Evolutionary conservation across 1,140 invertebrate genomes (phyloP).

Genomic region (Neodiprion fabricii): DNA sequence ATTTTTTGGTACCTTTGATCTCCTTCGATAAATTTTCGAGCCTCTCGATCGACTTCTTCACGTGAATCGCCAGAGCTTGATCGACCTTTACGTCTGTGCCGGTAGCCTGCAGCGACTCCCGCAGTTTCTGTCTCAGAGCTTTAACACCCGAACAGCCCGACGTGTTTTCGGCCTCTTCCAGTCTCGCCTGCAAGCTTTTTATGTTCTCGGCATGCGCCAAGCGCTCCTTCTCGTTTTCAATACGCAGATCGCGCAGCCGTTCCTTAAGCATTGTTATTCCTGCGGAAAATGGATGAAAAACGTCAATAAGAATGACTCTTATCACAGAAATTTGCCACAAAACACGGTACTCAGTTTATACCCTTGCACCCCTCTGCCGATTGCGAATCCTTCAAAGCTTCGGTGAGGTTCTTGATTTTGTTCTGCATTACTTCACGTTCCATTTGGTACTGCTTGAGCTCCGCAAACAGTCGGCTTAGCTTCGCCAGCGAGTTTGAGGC

Average conservation of each 20-base stretch:
- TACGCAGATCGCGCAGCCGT: neutral
- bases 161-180: slow-evolving; percentile 14
- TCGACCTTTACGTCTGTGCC: slow-evolving; percentile 30
- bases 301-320: neutral
- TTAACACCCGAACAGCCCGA: neutral
- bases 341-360: neutral
- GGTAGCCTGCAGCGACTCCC: slow-evolving; percentile 20
- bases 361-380: neutral
- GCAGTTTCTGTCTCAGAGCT: neutral
- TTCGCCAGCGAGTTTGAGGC: neutral
- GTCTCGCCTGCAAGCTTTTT: neutral
- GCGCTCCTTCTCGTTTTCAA: slow-evolving; percentile 16
- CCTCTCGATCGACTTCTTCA: slow-evolving; percentile 31
- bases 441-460: slow-evolving; percentile 17
- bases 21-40: slow-evolving; percentile 25
- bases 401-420: slow-evolving; percentile 13
- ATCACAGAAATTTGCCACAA: neutral
- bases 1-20: slow-evolving; percentile 31
- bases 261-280: neutral
- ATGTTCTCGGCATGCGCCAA: slow-evolving; percentile 10
- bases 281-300: neutral
- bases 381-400: slow-evolving; percentile 13
- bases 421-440: slow-evolving; percentile 11
- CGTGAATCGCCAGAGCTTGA: slow-evolving; percentile 24
- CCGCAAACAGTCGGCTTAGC: slow-evolving; percentile 6